Percentiles rank a stretch among this genome's conserved stretches.
phyloP scores from a whole-genome alignment of 2,888 invertebrate species.

The Tanytarsus gracilentus region DNA sequence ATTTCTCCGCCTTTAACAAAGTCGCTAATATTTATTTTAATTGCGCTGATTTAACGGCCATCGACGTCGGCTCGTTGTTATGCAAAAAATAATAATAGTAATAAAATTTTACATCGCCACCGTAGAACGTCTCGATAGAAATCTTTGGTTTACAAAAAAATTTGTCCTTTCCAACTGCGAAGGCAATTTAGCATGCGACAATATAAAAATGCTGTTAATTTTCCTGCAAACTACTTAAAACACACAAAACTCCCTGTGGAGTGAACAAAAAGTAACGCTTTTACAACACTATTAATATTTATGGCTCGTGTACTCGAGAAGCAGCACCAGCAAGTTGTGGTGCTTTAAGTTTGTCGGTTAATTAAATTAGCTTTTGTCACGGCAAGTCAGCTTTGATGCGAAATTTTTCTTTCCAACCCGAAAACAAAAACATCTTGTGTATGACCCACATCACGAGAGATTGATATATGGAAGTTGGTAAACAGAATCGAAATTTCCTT shows the following conservation, averaged over 20 bases:
- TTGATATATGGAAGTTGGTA: not conserved
- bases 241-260: not conserved
- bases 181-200: conserved; percentile 10
- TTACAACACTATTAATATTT: conserved; percentile 17
- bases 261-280: conserved; percentile 13
- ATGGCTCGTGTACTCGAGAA: not conserved
- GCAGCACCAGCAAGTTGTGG: not conserved
- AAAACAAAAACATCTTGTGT: not conserved
- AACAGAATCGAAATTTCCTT: not conserved
- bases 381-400: not conserved
- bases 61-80: no score
- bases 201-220: conserved; percentile 12
- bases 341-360: not conserved
- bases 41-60: no score
- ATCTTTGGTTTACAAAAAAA: no score
- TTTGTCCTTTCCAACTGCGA: conserved; percentile 5
- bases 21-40: no score
- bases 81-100: no score
- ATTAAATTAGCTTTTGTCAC: conserved; percentile 20
- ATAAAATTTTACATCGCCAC: no score
- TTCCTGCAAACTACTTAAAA: not conserved
- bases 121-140: no score
- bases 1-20: no score
- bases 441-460: not conserved
- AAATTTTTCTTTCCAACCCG: not conserved